Base-by-base conservation (phyloP, 2,113 vertebrate species). In the Paradoxurus hermaphroditus region DNA sequence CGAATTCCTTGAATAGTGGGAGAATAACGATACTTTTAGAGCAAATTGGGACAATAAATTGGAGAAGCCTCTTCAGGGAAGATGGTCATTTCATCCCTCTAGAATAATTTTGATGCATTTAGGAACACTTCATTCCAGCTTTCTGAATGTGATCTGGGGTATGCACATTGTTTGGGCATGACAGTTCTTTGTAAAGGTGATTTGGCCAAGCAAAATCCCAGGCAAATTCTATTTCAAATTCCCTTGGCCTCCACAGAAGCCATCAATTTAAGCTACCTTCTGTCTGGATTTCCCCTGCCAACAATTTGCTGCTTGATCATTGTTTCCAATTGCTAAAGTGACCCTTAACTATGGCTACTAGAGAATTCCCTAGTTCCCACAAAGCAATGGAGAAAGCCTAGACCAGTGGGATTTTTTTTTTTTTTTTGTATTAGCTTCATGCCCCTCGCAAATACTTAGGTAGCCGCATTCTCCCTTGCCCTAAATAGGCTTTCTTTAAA, bases 281-380 rank as follows among this genome's bases (percentile, higher is more conserved):
- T 97, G 95, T 97, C 95, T 94, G 62, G 39, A 94, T 97, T 89
- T 96, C 95, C 97, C 97, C 83, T 92, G 95, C 77, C 93, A 97
- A 95, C 82, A 90, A 89, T 97, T 97, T 94, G 78, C 96, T 97
- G 96, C 95, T 91, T 97, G 83, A 95, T 98, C 95, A 90, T 82
- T 97, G 85, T 84, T 97, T 95, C 91, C 91, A 96, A 95, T 97
- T 86, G 98, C 95, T 97, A 97, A 97, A 96, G 96, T 97, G 97
- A 98, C 96, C 97, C 94, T 97, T 97, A 89, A 46, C 89, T 90
- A 78, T 39, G 44, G 36, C 77, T 93, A 53, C 78, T 70, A 53
- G 77, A 93, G 63, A 97, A 97, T 91, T n/a, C 82, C 89, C 86
- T 67, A 7, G 44, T 89, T 92, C 82, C 56, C 41, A 36, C 77